Conservation (phyloP, 35 echinoderm and acorn worm species). For the Lytechinus variegatus region DNA sequence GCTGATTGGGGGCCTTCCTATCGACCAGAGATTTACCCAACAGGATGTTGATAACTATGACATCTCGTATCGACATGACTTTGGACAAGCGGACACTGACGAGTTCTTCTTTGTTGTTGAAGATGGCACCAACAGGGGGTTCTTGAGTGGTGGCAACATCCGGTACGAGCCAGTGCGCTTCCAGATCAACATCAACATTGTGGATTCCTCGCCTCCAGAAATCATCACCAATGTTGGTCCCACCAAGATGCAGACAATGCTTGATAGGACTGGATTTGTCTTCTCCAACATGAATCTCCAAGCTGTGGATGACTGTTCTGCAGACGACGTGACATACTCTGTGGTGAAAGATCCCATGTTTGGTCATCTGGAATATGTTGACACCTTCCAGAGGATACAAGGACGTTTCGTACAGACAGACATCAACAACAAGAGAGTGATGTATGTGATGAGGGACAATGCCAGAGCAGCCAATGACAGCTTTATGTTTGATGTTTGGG, state of each 20-base stretch:
- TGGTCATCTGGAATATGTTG: constrained; percentile 79
- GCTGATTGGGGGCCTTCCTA: constrained; percentile 63
- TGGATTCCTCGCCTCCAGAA: constrained; percentile 66
- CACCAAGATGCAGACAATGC: constrained; percentile 66
- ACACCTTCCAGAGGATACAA: constrained; percentile 65
- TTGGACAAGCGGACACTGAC: constrained; percentile 58
- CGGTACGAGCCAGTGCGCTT: constrained; percentile 66
- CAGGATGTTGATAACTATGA: constrained; percentile 83
- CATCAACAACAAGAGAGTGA: constrained; percentile 77
- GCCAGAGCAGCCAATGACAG: constrained; percentile 88
- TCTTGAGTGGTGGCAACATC: constrained; percentile 34
- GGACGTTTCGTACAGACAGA: constrained; percentile 81
- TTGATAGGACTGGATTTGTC: constrained; percentile 72
- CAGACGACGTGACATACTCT: constrained; percentile 62
- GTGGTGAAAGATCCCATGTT: constrained; percentile 70
- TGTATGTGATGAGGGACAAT: constrained; percentile 84
- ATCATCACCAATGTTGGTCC: constrained; percentile 66
- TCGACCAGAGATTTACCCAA: constrained; percentile 79
- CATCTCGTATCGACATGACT: constrained; percentile 73
- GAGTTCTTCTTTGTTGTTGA: constrained; percentile 79
- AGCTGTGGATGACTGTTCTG: constrained; percentile 73
- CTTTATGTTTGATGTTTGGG: constrained; percentile 85
- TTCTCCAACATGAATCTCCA: constrained; percentile 65
- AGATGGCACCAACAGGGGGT: constrained; percentile 89
- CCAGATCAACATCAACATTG: constrained; percentile 68